These are phyloP conservation scores for Drosophila pseudoobscura DNA, from an alignment of 1,140 invertebrate species.

Conservation along the genomic window DNA sequence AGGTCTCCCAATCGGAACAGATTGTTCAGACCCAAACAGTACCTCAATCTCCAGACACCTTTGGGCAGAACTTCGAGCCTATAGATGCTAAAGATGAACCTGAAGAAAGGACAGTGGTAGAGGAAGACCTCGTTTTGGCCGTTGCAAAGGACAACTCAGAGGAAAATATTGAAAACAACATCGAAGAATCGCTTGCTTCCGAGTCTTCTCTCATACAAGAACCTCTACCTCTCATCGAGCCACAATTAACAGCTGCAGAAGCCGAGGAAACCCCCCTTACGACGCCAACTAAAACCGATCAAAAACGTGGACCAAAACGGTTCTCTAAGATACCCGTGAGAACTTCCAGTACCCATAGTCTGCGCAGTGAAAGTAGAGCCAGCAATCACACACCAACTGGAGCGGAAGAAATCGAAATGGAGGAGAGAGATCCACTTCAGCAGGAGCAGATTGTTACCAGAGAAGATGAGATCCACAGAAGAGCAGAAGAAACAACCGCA, in stretches of 20 bases:
- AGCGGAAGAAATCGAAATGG: constrained; percentile 7
- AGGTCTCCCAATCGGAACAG: too few species aligned
- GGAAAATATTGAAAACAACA: too few species aligned
- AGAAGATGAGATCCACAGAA: neutral
- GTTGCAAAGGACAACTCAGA: too few species aligned
- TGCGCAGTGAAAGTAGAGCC: constrained; percentile 56
- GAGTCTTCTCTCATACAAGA: too few species aligned
- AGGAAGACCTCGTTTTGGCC: neutral
- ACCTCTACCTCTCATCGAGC: neutral
- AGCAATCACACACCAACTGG: constrained; percentile 22
- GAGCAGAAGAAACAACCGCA: neutral
- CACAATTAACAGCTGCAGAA: neutral
- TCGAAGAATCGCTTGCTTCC: too few species aligned
- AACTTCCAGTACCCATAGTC: constrained; percentile 53
- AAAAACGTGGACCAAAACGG: constrained; percentile 44
- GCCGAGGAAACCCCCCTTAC: neutral
- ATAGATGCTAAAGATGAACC: neutral
- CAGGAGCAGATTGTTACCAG: too few species aligned
- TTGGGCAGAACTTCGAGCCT: neutral
- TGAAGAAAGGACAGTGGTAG: too few species aligned
- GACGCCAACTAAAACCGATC: neutral
- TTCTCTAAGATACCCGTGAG: constrained; percentile 71
- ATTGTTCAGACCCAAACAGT: too few species aligned
- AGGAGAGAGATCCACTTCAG: neutral
- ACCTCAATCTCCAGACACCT: neutral